phyloP scores from a whole-genome alignment of 2,797 vertebrate species.

The Sebastes paucispinis region DNA sequence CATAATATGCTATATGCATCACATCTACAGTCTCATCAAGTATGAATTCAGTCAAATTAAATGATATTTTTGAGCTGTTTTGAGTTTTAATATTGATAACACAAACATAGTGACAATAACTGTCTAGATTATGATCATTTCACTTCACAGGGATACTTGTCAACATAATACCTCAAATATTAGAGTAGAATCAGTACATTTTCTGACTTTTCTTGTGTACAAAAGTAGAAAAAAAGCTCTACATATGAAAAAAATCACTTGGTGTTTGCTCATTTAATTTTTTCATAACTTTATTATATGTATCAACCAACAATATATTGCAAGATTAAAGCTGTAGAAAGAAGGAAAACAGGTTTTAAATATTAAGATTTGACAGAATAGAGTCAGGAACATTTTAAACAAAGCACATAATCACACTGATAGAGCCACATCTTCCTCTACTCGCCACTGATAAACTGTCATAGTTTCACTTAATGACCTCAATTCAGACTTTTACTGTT shows the following conservation, averaged over 20 bases:
- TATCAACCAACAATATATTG: background rate
- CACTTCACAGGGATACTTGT: background rate
- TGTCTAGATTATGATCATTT: background rate
- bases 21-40: background rate
- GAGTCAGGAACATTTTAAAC: background rate
- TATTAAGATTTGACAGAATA: background rate
- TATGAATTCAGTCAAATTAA: background rate
- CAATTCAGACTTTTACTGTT: background rate
- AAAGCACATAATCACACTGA: background rate
- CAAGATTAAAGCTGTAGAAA: background rate
- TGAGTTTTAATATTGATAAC: background rate
- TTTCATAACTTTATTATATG: no score
- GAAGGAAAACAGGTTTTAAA: background rate
- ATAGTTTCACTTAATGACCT: background rate
- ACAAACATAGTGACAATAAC: background rate
- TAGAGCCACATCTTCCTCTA: background rate
- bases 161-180: background rate
- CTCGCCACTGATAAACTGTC: background rate
- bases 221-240: background rate
- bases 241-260: background rate
- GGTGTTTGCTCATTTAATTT: background rate
- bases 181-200: background rate
- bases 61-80: fast-evolving
- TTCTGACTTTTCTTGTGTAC: background rate
- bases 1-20: background rate